Evolutionary conservation across 2,888 invertebrate species (phyloP).

Genomic region (Hypsopygia costalis): DNA sequence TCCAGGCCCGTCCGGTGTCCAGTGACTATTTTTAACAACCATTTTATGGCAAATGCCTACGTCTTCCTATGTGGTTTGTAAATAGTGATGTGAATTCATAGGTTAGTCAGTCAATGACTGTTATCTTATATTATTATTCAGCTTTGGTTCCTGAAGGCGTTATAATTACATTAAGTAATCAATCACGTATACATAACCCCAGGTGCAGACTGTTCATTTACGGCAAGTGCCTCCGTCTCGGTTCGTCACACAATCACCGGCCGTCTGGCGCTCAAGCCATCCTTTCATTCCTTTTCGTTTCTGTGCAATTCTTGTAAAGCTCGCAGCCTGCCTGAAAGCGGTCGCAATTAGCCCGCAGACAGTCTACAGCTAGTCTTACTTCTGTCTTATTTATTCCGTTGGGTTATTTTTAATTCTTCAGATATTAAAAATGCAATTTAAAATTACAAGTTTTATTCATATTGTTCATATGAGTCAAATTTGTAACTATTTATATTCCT

Average conservation of each 20-base stretch:
- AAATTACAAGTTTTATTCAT: too few species aligned
- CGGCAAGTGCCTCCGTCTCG: slow-evolving; percentile 7
- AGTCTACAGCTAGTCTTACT: slow-evolving; percentile 14
- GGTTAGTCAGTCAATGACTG: too few species aligned
- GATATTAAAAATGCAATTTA: too few species aligned
- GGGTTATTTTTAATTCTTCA: neutral
- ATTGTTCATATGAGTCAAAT: too few species aligned
- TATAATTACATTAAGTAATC: neutral
- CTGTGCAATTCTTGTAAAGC: slow-evolving; percentile 37
- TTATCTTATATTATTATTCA: too few species aligned
- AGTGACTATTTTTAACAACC: too few species aligned
- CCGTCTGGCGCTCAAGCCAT: slow-evolving; percentile 26
- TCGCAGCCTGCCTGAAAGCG: slow-evolving; percentile 50
- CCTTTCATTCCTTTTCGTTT: slow-evolving; percentile 48
- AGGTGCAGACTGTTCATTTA: slow-evolving; percentile 23
- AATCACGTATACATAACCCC: neutral
- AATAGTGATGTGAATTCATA: too few species aligned
- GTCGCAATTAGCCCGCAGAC: slow-evolving; percentile 56
- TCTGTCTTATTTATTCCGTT: slow-evolving; percentile 1
- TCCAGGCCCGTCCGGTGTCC: too few species aligned
- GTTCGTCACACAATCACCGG: slow-evolving; percentile 9
- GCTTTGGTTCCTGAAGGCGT: too few species aligned
- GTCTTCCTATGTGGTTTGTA: too few species aligned
- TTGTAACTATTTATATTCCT: too few species aligned
- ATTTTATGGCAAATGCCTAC: too few species aligned